A percentile compares a stretch with the other conserved stretches of the same genome.
phyloP scores from a whole-genome alignment of 2,113 vertebrate species.

The Balaeniceps rex region DNA sequence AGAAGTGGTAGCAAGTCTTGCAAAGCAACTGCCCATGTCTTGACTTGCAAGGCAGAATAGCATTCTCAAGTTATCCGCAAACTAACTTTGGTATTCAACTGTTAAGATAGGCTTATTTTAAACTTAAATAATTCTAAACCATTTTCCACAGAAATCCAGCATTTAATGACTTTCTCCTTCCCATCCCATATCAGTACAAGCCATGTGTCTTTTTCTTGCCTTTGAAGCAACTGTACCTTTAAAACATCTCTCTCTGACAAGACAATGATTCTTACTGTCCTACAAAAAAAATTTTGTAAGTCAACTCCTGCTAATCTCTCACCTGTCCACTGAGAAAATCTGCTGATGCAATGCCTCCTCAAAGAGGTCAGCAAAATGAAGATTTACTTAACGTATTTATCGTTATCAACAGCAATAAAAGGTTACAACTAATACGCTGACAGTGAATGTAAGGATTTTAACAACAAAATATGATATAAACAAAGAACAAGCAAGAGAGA shows the following conservation, averaged over 20 bases:
- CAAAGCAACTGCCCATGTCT: not conserved
- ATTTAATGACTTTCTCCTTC: not conserved
- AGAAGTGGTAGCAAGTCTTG: not conserved
- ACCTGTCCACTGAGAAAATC: slow-evolving; percentile 70
- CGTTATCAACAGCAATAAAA: slow-evolving; percentile 78
- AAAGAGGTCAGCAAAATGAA: slow-evolving; percentile 79
- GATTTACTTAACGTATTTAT: slow-evolving; percentile 80
- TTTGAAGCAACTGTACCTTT: slow-evolving; percentile 49
- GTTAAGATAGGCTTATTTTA: not conserved
- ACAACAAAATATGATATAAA: slow-evolving; percentile 50
- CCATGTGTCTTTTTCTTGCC: not conserved
- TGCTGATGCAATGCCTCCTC: slow-evolving; percentile 73
- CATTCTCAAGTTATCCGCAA: not conserved
- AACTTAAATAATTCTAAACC: not conserved
- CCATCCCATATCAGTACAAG: not conserved
- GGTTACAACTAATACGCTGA: slow-evolving; percentile 66
- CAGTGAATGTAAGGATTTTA: slow-evolving; percentile 71
- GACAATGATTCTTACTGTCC: slow-evolving; percentile 56
- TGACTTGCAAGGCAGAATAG: not conserved
- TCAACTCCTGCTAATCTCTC: slow-evolving; percentile 69
- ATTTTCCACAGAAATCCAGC: not conserved
- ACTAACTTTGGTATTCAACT: not conserved
- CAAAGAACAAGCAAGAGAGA: not conserved
- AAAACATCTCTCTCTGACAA: slow-evolving; percentile 37
- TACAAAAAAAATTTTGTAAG: slow-evolving; percentile 23